Percentiles rank a stretch among this genome's conserved stretches.
These are phyloP conservation scores for Serinus canaria DNA, from an alignment of 2,113 vertebrate genomes.

Conservation along the genomic window DNA sequence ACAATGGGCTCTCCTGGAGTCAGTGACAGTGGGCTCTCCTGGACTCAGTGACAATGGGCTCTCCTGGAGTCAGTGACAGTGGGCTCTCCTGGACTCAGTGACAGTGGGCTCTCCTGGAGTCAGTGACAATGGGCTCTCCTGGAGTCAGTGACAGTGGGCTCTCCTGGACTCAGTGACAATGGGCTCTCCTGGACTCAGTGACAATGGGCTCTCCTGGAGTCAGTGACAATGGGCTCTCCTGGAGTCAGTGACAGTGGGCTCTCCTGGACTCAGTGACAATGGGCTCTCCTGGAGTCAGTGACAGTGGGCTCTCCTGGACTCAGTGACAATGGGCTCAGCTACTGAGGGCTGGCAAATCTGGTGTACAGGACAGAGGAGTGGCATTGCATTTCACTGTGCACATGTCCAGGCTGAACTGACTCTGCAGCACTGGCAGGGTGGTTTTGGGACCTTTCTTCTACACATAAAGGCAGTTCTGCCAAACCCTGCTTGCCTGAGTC, in stretches of 20 bases:
- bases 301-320: not conserved
- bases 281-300: not conserved
- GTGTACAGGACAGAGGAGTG: not conserved
- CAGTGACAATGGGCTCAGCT: not conserved
- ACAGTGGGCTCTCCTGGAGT: not conserved
- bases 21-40: not conserved
- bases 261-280: not conserved
- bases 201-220: not conserved
- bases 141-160: not conserved
- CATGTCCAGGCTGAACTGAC: not conserved
- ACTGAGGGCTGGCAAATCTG: not conserved
- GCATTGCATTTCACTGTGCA: accelerated
- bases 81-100: no score
- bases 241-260: not conserved
- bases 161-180: not conserved
- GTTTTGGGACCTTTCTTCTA: not conserved
- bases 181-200: not conserved
- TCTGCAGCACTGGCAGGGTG: not conserved
- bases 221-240: not conserved
- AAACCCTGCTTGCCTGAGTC: not conserved
- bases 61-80: not conserved
- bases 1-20: not conserved
- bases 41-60: not conserved
- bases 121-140: no score
- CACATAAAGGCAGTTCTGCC: not conserved